Conservation (phyloP, 2,888 invertebrate genomes). For the Epirrhoe alternata region DNA sequence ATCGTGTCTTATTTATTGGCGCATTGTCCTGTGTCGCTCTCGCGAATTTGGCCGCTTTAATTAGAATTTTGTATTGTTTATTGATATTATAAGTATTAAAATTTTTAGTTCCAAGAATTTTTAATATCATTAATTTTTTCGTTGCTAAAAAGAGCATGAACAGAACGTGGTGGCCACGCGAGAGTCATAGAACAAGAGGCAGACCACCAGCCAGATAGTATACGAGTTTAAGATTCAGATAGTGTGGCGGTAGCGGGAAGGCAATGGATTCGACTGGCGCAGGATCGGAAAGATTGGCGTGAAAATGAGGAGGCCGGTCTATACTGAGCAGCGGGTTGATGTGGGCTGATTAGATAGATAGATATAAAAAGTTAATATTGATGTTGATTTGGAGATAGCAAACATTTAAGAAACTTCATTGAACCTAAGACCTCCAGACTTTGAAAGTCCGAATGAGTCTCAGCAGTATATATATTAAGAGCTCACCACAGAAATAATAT, state of each 20-base stretch:
- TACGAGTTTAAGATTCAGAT: too few relatives aligned
- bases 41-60: constrained; percentile 52
- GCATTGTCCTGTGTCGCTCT: constrained; percentile 56
- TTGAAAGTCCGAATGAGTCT: neutral
- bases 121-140: neutral
- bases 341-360: too few relatives aligned
- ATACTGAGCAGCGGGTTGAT: too few relatives aligned
- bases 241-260: too few relatives aligned
- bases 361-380: neutral
- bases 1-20: constrained; percentile 63
- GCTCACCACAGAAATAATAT: neutral
- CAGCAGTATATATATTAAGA: neutral
- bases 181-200: too few relatives aligned
- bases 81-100: constrained; percentile 13
- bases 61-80: constrained; percentile 46
- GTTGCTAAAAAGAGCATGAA: neutral
- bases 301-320: too few relatives aligned
- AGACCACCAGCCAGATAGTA: too few relatives aligned
- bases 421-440: neutral
- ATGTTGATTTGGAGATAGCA: neutral
- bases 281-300: too few relatives aligned
- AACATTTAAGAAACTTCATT: neutral
- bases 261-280: too few relatives aligned
- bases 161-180: too few relatives aligned
- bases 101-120: neutral